Conservation (phyloP, 1,140 invertebrate genomes). For the Orchestia grillus region DNA sequence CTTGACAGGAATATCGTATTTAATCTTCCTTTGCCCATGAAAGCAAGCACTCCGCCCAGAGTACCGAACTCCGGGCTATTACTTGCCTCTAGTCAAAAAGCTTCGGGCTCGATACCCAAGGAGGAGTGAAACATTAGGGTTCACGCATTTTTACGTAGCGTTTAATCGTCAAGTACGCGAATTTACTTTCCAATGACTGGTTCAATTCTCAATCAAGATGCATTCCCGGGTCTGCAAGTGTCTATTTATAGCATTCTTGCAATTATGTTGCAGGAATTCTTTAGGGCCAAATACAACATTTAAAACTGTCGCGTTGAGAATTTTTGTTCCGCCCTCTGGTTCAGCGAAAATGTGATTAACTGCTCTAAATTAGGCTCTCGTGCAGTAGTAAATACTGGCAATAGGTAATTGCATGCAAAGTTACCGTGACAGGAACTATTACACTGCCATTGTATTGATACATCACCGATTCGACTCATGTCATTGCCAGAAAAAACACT, state of each 20-base stretch:
- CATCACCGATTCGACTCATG: background rate
- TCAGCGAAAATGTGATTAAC: background rate
- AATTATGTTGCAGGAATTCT: background rate
- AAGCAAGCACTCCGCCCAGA: too few species aligned
- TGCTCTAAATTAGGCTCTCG: background rate
- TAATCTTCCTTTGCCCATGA: too few species aligned
- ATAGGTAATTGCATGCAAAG: background rate
- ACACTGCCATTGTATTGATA: background rate
- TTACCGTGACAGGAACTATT: background rate
- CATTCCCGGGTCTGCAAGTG: background rate
- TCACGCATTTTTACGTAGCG: too few species aligned
- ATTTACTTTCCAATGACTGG: background rate
- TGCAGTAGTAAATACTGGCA: background rate
- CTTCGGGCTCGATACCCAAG: too few species aligned
- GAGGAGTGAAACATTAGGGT: too few species aligned
- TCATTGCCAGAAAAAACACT: background rate
- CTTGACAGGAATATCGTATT: too few species aligned
- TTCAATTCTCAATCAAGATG: background rate
- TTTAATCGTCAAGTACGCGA: background rate
- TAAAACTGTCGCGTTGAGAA: background rate
- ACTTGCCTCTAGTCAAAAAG: too few species aligned
- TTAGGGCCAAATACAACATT: background rate
- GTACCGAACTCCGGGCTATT: too few species aligned
- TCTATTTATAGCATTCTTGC: background rate
- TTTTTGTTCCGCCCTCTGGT: background rate